These are phyloP conservation scores for Triplophysa rosa DNA, from an alignment of 2,113 vertebrate species.

Conservation along the genomic window DNA sequence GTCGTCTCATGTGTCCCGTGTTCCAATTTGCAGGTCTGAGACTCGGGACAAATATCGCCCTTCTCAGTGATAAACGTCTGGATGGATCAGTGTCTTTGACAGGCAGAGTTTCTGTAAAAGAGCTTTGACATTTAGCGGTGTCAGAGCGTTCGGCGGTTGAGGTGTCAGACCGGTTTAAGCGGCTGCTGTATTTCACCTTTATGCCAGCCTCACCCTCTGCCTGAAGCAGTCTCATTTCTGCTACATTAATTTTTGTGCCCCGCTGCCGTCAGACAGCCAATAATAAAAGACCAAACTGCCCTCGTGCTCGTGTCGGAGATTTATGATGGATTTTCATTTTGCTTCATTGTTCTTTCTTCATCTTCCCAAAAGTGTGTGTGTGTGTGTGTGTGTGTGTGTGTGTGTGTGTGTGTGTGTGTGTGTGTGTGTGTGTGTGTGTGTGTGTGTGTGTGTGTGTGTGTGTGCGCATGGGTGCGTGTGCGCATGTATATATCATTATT, in stretches of 20 bases:
- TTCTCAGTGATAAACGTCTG: conserved; percentile 35
- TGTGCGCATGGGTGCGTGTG: too few relatives aligned
- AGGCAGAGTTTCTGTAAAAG: conserved; percentile 13
- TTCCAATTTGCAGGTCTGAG: conserved; percentile 1
- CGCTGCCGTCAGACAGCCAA: conserved; percentile 26
- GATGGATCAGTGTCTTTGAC: conserved; percentile 27
- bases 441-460: too few relatives aligned
- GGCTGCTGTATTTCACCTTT: conserved; percentile 44
- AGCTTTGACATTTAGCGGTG: conserved; percentile 49
- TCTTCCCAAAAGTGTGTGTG: too few relatives aligned
- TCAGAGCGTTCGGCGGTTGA: conserved; percentile 11
- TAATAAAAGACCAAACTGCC: conserved; percentile 39
- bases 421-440: too few relatives aligned
- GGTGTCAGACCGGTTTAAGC: conserved; percentile 37
- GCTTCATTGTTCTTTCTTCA: background rate
- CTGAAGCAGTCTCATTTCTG: conserved; percentile 39
- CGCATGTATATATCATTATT: background rate
- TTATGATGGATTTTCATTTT: conserved; percentile 13
- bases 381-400: too few relatives aligned
- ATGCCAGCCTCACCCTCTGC: conserved; percentile 32
- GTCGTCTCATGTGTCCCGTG: background rate
- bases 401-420: too few relatives aligned
- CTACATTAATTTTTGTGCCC: conserved; percentile 49
- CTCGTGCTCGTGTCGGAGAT: conserved; percentile 12
- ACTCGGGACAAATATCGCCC: conserved; percentile 4